Percentiles rank a stretch among this genome's conserved stretches.
Conservation (phyloP, 2,797 vertebrate species). For the Philypnodon macrostomus region DNA sequence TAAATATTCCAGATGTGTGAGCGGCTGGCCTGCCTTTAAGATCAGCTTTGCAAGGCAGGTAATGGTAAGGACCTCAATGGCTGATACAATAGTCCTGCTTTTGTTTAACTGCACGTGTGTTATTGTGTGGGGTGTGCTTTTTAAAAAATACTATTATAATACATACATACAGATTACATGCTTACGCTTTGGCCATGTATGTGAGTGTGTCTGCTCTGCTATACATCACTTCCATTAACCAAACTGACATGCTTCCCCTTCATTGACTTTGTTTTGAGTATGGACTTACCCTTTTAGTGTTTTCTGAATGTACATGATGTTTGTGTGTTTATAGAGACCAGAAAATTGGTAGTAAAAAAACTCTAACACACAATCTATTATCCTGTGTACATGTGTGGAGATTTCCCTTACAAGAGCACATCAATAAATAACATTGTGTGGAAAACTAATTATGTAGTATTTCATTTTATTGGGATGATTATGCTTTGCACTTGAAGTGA, state of each 20-base stretch:
- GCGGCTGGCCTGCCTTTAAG: conserved; percentile 85
- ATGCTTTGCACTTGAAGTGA: no score
- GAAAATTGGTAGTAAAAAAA: conserved; percentile 17
- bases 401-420: background rate
- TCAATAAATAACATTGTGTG: no score
- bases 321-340: conserved; percentile 2
- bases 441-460: no score
- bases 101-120: conserved; percentile 38
- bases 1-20: conserved; percentile 98
- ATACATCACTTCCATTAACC: conserved; percentile 31
- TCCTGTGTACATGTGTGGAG: no score
- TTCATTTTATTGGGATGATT: no score
- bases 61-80: conserved; percentile 89
- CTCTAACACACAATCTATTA: conserved; percentile 57
- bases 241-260: conserved; percentile 60
- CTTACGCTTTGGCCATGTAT: conserved; percentile 15
- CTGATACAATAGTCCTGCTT: conserved; percentile 63
- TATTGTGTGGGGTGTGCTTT: conserved; percentile 9
- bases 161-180: conserved; percentile 1
- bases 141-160: conserved; percentile 9
- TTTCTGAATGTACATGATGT: conserved; percentile 3
- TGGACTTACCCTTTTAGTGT: background rate
- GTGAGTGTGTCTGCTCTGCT: conserved; percentile 1
- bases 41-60: conserved; percentile 86
- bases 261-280: no score